Base-by-base conservation (phyloP, 2,797 vertebrate species). In the Lophius americanus region DNA sequence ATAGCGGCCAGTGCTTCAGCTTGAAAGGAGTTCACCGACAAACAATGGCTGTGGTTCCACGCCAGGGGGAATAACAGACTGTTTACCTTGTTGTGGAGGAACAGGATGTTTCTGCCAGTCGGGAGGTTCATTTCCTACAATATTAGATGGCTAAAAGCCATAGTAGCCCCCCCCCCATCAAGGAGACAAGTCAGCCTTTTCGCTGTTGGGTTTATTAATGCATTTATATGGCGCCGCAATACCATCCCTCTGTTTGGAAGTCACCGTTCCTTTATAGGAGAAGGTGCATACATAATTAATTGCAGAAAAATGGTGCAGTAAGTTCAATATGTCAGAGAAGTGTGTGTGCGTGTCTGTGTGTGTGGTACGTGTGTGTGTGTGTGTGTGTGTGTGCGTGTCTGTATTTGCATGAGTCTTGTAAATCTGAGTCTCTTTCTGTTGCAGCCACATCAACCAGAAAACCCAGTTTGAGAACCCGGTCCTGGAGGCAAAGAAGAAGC, bases 381-480 rank as follows among this genome's bases (percentile, higher is more conserved):
- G 8, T 43, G 48, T n/a, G 33, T 67, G 65, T 60, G 33, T 50
- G 44, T 73, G 23, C 55, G 49, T 39, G 49, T 43, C 33, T 51
- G 33, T 67, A 63, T 60, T 47, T 67, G 13, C 3, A 42, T 11
- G 42, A 66, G 38, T 68, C 6, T 48, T 2, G 23, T 56, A 55
- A 70, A 67, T 63, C 36, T 51, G 10, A 60, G 48, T 65, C 39
- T 81, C 55, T 81, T 72, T 59, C 3, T 78, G 46, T 84, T 84
- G 55, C 75, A 92, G 98, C 85, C 98, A 99, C 67, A 97, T 99
- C 84, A 99, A 98, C 92, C 97, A 99, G 94, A 99, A 96, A 94
- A 99, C 98, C 50, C 98, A 99, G 85, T 99, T 99, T 94, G 98
- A 99, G 93, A 99, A 99, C 79, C 98, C 98, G 0, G 97, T 99